Base-by-base conservation (phyloP, 1,140 invertebrate species). In the Bacillus rossius region DNA sequence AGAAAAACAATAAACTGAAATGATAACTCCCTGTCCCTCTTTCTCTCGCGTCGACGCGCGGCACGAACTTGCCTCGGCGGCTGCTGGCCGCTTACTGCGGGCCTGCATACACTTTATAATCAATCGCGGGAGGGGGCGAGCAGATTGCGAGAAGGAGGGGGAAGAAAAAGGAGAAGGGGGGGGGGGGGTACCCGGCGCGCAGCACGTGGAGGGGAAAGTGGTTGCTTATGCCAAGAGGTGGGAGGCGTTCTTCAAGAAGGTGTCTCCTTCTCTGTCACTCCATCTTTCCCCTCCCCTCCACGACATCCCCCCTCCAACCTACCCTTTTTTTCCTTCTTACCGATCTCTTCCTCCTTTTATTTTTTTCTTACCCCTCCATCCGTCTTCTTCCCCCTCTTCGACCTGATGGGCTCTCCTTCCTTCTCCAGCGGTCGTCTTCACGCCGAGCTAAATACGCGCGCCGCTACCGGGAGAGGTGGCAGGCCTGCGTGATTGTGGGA, bases 61-160 rank as follows among this genome's bases (percentile, higher is more conserved):
- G 23, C 13, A 8, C 23, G 4, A 45, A 20, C 5, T 45, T 45
- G 13, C 26, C 38, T 23, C 26, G 17, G 58, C 51, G 58, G 52
- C 52, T 19, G 52, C 38, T 52, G 52, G 52, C 52, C 52, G 58
- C 58, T 55, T 13, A 60, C 58, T 60, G 57, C 42, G 41, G 29
- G 20, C 41, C 58, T 60, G 58, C 58, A 60, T 60, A 60, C 58
- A 60, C 58, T 60, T 60, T 60, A 60, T 55, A 60, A 60, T 60
- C 58, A 60, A 60, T 60, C 58, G 58, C 58, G 34, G 26, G 41
- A 23, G 20, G 23, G 50, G 29, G 51, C 13, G 52, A 34, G 29
- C 25, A 34, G 45, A 20, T 34, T 20, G 8, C 10, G 1, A 42
- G 40, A 10, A 17, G 42, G 52, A 8, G 29, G 26, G 58, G 51